Conservation (phyloP, 2,888 invertebrate species). For the Habroteleia sp. region DNA sequence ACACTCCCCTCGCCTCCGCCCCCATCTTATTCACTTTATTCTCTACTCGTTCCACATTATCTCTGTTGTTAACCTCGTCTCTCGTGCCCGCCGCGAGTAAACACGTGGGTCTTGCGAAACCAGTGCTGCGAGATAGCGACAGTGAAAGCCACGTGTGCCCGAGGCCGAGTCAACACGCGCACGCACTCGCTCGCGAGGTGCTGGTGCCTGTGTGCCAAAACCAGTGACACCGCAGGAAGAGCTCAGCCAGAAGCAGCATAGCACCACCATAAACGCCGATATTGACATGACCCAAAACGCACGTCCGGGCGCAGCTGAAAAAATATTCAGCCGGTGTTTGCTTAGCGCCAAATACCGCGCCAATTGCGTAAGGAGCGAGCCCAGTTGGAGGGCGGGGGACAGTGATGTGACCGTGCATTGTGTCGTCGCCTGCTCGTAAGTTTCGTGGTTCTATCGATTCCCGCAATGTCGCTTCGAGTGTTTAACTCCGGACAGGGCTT, state of each 20-base stretch:
- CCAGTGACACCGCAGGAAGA: no score
- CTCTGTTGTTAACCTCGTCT: slow-evolving; percentile 25
- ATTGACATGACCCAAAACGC: slow-evolving; percentile 38
- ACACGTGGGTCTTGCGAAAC: slow-evolving; percentile 21
- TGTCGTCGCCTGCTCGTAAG: neutral
- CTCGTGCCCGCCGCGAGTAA: neutral
- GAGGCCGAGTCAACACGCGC: slow-evolving; percentile 1
- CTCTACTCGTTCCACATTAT: slow-evolving; percentile 10
- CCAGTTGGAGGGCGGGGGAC: neutral
- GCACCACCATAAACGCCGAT: slow-evolving; percentile 10
- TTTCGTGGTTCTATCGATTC: slow-evolving; percentile 34
- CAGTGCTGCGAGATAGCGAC: slow-evolving; percentile 9
- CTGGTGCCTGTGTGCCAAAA: no score
- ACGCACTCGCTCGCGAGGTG: neutral
- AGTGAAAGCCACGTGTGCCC: slow-evolving; percentile 23
- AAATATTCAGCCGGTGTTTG: slow-evolving; percentile 25
- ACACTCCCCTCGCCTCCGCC: no score
- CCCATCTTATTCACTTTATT: neutral
- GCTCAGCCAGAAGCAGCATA: no score
- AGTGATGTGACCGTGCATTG: no score
- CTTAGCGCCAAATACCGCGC: slow-evolving; percentile 1
- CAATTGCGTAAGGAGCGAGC: slow-evolving; percentile 9
- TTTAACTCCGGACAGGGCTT: slow-evolving; percentile 12
- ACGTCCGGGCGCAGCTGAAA: slow-evolving; percentile 28
- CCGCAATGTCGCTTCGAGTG: slow-evolving; percentile 10